Evolutionary conservation across 53 echinoderm and acorn worm species (phyloP), one percentile per base, ranked within the genome.

Genomic region (Arbacia lixula): DNA sequence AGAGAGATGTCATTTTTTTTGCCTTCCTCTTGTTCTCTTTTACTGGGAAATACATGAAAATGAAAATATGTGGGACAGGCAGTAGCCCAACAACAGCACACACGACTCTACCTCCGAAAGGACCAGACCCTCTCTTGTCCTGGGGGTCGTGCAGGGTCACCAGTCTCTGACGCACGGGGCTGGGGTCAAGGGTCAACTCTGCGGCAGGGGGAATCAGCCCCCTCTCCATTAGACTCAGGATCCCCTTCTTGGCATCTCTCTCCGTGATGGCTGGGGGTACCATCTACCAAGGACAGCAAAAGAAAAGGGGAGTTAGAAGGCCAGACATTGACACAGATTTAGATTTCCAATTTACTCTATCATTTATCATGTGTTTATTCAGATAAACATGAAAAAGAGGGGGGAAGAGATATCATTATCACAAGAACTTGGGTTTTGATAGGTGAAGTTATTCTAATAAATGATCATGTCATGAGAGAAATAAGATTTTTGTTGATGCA

Each of bases 131-230:
- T 57, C 87, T 95, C 83, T 76, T 95, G 46, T 95, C 95, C 58
- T 73, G 50, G 5, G 91, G 91, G 33, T 93, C 89, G 57, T 90
- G 87, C 46, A 95, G 52, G 24, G 88, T 86, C 60, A 91, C 72
- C 19, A 91, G 42, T 60, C 85, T 95, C 35, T 95, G 91, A 40
- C 93, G 67, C 29, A 95, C 95, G 10, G 95, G 95, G 76, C 83
- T 92, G 40, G 93, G 95, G 91, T 93, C 93, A 87, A 95, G 93
- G 93, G 95, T 93, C 90, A 95, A 73, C 87, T 95, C 95, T 2
- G 95, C 95, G 6, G 95, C 95, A 27, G 95, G 95, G 5, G 95
- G 95, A 39, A 95, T 95, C 49, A 95, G 86, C 36, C 95, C 95
- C 53, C 95, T 78, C 76, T 95, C 95, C 80, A 95, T 92, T 17